Conservation (phyloP, 2,797 vertebrate species). For the Gymnodraco acuticeps region DNA sequence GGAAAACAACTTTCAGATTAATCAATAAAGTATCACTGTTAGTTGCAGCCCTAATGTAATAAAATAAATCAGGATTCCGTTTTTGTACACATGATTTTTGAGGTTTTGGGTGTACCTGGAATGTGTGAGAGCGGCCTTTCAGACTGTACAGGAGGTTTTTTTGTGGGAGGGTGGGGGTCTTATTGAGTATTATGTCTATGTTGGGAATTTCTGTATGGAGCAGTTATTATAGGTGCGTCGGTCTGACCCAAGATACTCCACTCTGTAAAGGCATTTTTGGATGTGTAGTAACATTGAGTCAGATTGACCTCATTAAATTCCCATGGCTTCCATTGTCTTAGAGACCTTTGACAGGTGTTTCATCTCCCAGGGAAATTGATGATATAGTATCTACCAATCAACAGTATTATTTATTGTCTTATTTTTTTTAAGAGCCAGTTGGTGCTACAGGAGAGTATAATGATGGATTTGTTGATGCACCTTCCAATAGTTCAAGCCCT, state of each 20-base stretch:
- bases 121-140: conserved; percentile 46
- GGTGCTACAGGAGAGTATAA: not conserved
- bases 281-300: conserved; percentile 14
- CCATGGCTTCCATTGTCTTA: not conserved
- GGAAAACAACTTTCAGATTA: no score
- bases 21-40: no score
- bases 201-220: conserved; percentile 33
- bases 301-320: conserved; percentile 8
- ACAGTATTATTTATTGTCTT: not conserved
- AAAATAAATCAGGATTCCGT: not conserved
- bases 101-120: conserved; percentile 30
- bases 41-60: no score
- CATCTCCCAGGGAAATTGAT: not conserved
- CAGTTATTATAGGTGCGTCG: conserved; percentile 37
- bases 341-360: not conserved
- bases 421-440: not conserved
- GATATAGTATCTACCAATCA: not conserved
- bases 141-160: conserved; percentile 12
- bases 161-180: not conserved
- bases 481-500: not conserved
- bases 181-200: conserved; percentile 12
- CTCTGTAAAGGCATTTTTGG: conserved; percentile 6
- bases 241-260: conserved; percentile 28
- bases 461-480: not conserved
- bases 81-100: not conserved